Conservation (phyloP, 2,113 vertebrate species). For the Junco hyemalis region DNA sequence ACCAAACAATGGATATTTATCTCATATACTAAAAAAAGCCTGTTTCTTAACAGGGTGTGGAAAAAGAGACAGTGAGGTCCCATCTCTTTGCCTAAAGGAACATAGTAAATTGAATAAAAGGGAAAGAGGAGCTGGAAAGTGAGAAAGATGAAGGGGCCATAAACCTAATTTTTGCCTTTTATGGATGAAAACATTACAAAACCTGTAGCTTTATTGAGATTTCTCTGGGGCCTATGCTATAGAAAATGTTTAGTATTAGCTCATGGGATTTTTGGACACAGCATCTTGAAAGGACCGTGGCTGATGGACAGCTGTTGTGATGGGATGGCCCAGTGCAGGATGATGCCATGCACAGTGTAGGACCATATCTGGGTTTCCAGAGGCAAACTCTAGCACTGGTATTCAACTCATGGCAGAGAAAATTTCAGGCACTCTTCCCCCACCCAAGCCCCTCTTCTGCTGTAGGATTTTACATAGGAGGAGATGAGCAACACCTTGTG, state of each 20-base stretch:
- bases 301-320: not conserved
- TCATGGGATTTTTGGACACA: not conserved
- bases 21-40: not conserved
- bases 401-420: not conserved
- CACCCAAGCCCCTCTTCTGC: not conserved
- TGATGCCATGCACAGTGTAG: rapidly evolving
- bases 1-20: not conserved
- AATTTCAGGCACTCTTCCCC: not conserved
- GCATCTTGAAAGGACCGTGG: not conserved
- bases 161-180: not conserved
- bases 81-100: not conserved
- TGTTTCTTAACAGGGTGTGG: not conserved
- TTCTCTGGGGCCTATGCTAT: not conserved
- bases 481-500: not conserved
- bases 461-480: not conserved
- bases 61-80: not conserved
- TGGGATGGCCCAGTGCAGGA: not conserved
- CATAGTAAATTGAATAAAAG: rapidly evolving
- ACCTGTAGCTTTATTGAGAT: not conserved
- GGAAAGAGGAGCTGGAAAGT: not conserved
- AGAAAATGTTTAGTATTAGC: not conserved
- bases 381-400: not conserved
- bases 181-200: not conserved
- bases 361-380: not conserved
- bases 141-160: not conserved